Evolutionary conservation across 2,888 invertebrate genomes (phyloP), one percentile per base, ranked within the genome.

Genomic region (Nebria salina): DNA sequence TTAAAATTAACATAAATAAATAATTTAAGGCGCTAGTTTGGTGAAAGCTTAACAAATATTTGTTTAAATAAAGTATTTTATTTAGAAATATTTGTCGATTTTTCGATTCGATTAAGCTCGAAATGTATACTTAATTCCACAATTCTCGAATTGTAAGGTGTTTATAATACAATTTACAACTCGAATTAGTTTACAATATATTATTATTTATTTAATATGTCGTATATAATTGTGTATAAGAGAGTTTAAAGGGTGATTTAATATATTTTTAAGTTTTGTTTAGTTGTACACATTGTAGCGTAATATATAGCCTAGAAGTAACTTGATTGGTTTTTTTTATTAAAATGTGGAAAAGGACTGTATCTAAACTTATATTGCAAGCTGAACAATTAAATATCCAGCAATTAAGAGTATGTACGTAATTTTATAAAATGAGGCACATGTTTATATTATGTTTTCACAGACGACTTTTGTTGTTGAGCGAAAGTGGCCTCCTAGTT

Each of bases 381-480:
- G 15, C 75, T 4, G 79, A 79, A 68, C 70, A 65, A 79, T 66
- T 79, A 68, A 65, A 20, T 4, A 65, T 74, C 13, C 79, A 79
- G 75, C 79, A 79, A 79, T 68, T 79, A 75, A 26, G 79, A 65
- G 79, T 79, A 75, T 20, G 25, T 6, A 66, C 65, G n/a, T 64
- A 66, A n/a, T 15, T 20, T n/a, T n/a, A 25, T 42, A 20, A 70
- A 8, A 2, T 73, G 11, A 13, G 15, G 25, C 42, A 4, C 43
- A 26, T 66, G 41, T 20, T 2, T 76, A 43, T 7, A 68, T 72
- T n/a, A 54, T 34, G 20, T 72, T 72, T 81, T 90, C 90, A 43
- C 88, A 96, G 96, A 95, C 93, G 81, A 95, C 95, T 20, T 94
- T 92, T 86, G 90, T 96, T 82, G 88, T 96, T 76, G 94, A 93